Evolutionary conservation across 2,113 vertebrate genomes (phyloP).

Genomic region (Caranx melampygus): DNA sequence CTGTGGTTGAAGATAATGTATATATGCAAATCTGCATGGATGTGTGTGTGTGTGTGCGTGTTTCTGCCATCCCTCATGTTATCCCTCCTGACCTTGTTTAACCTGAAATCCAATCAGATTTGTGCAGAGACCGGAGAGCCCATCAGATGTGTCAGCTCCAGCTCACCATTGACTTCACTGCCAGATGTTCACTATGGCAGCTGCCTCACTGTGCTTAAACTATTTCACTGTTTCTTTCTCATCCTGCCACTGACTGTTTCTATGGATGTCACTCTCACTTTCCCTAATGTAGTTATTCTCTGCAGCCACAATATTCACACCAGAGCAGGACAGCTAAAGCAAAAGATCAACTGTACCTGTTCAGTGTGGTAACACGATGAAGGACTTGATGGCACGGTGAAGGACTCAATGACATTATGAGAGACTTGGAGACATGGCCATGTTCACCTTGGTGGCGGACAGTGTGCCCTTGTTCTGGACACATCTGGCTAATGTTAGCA

Average conservation of each 20-base stretch:
- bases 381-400: too few species aligned
- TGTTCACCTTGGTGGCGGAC: too few species aligned
- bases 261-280: neutral
- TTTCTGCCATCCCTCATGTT: slow-evolving; percentile 29
- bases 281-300: neutral
- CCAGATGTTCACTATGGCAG: slow-evolving; percentile 68
- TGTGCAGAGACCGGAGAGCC: slow-evolving; percentile 39
- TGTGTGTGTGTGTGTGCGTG: slow-evolving; percentile 1
- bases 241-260: neutral
- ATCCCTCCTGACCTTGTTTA: slow-evolving; percentile 64
- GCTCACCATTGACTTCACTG: slow-evolving; percentile 41
- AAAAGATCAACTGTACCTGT: neutral
- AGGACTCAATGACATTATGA: too few species aligned
- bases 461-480: too few species aligned
- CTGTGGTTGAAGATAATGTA: neutral
- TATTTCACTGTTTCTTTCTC: slow-evolving; percentile 14
- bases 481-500: too few species aligned
- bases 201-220: slow-evolving; percentile 30
- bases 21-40: neutral
- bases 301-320: neutral
- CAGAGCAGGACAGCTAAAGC: neutral
- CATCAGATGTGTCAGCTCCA: slow-evolving; percentile 60
- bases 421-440: too few species aligned
- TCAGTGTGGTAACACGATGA: neutral
- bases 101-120: slow-evolving; percentile 71